Evolutionary conservation across 2,113 vertebrate species (phyloP), one percentile per base, ranked within the genome.

Genomic region (Channa maculata): DNA sequence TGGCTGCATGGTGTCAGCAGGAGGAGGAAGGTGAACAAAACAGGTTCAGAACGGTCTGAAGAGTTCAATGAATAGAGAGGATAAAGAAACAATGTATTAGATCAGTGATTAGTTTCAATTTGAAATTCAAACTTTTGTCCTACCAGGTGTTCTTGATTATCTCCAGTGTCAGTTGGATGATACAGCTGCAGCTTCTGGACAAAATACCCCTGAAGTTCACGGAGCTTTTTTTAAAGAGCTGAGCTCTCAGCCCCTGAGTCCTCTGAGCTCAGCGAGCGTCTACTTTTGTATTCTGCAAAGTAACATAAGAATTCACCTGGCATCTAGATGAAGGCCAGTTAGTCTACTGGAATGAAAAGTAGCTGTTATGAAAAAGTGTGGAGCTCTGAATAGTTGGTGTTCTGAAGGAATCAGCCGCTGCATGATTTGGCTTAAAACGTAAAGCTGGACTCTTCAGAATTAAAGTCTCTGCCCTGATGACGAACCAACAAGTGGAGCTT

Each of bases 221-320:
- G 39, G 41, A 49, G 15, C 10, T 12, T 15, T 65, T 49, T 44
- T 50, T 33, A 46, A 70, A 59, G 15, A 55, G 48, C 61, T 15
- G 41, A 4, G 59, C 61, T 46, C 38, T 62, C 43, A 4, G 14
- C 44, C 9, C 4, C 15, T 2, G 39, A 58, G 69, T 60, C 54
- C 61, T 68, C 24, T 9, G 71, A 51, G 72, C 52, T 44, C 8
- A 52, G 48, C 60, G 33, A 65, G 64, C 6, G 2, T 7, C 69
- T 77, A 34, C 10, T 34, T 80, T 61, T 77, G 64, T 73, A 80
- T 80, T 80, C 82, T 51, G 37, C 48, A 14, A 5, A 24, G 8
- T 33, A 8, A 34, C 37, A 41, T 74, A 70, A 75, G 46, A 54
- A 43, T 71, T 65, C 65, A 75, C 61, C 61, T 71, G 78, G 65